Conservation (phyloP, 1,140 invertebrate genomes). For the Heliconius hewitsoni region DNA sequence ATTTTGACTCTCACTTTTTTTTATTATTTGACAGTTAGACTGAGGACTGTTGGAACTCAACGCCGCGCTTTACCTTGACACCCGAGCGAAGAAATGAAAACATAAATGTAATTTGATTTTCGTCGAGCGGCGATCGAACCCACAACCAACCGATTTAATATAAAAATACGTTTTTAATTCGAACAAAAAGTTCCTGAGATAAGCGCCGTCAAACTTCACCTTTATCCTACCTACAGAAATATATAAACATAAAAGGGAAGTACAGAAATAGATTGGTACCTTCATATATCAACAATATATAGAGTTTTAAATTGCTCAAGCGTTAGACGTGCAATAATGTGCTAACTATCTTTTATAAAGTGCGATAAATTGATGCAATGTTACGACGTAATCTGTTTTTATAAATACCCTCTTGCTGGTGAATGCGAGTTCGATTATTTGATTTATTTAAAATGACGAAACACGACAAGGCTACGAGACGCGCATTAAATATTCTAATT, state of each 20-base stretch:
- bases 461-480: background rate
- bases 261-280: too few relatives aligned
- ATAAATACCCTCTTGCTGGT: background rate
- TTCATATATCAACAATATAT: background rate
- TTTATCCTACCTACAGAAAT: too few relatives aligned
- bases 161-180: too few relatives aligned
- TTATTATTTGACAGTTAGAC: background rate
- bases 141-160: too few relatives aligned
- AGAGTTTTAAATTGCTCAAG: slow-evolving; percentile 17
- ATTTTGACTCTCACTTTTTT: slow-evolving; percentile 37
- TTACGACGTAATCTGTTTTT: slow-evolving; percentile 5
- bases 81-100: too few relatives aligned
- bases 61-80: too few relatives aligned
- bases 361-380: slow-evolving; percentile 21
- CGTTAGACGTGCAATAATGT: slow-evolving; percentile 26
- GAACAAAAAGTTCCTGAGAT: too few relatives aligned
- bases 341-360: slow-evolving; percentile 27
- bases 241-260: too few relatives aligned
- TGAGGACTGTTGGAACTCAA: too few relatives aligned
- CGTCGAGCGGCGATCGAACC: too few relatives aligned
- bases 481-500: background rate
- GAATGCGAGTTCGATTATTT: background rate
- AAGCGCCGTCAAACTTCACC: too few relatives aligned
- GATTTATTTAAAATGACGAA: background rate
- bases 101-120: too few relatives aligned